phyloP scores from a whole-genome alignment of 1,140 invertebrate species.

The Drosophila sulfurigaster region DNA sequence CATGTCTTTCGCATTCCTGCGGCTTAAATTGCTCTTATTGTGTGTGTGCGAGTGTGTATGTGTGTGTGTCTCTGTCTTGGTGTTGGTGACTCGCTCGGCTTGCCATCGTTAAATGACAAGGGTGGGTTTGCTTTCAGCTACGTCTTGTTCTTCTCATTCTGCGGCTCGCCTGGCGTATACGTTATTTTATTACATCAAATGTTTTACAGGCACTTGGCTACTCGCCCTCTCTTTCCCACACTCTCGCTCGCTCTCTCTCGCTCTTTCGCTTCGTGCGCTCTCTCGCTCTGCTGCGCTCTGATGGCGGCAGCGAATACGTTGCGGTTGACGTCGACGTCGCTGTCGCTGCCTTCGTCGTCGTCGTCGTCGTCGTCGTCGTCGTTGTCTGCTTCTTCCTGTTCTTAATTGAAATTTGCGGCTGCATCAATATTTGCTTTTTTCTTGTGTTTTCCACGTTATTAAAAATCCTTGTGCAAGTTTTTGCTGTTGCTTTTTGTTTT shows the following conservation, averaged over 20 bases:
- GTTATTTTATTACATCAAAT: constrained; percentile 83
- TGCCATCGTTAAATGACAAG: constrained; percentile 47
- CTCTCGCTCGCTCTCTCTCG: constrained; percentile 24
- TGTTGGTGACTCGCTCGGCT: constrained; percentile 42
- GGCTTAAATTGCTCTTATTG: constrained; percentile 82
- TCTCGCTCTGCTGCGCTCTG: constrained; percentile 31
- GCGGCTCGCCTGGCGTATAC: constrained; percentile 72
- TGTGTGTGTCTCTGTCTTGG: constrained; percentile 33
- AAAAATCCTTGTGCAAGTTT: constrained; percentile 82
- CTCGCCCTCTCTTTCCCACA: constrained; percentile 17
- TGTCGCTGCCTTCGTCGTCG: constrained; percentile 28
- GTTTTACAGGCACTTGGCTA: constrained; percentile 68
- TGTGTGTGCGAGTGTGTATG: constrained; percentile 38
- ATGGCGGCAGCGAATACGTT: constrained; percentile 26
- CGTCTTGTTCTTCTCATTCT: constrained; percentile 47
- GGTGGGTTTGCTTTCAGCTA: constrained; percentile 35
- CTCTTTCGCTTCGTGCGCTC: constrained; percentile 18
- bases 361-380: constrained; percentile 27
- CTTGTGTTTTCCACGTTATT: constrained; percentile 84
- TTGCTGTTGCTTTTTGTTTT: constrained; percentile 59
- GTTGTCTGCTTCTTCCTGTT: constrained; percentile 75
- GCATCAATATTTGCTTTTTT: constrained; percentile 84
- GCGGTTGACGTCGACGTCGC: constrained; percentile 38
- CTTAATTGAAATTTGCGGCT: constrained; percentile 85
- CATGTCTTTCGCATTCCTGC: constrained; percentile 69